phyloP scores from a whole-genome alignment of 1,140 invertebrate species.

The Euglossa dilemma region DNA sequence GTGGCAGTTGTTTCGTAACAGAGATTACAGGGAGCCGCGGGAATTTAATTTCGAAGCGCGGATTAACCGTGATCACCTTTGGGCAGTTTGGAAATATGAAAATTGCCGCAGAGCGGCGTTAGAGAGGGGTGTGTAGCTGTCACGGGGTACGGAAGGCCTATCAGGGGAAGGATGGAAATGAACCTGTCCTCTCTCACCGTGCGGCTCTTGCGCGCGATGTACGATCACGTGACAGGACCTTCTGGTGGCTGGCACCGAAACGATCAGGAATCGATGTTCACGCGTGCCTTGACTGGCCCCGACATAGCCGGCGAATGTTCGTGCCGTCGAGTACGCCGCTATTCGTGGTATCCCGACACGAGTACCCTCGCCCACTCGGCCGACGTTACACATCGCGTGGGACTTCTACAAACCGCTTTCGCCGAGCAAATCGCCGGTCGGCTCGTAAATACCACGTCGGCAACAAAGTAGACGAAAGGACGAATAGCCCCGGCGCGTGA shows the following conservation, averaged over 20 bases:
- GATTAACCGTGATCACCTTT: too few species aligned
- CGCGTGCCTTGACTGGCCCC: conserved; percentile 45
- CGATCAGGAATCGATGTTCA: conserved; percentile 56
- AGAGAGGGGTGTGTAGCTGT: not conserved
- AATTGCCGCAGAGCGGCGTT: too few species aligned
- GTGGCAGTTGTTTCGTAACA: too few species aligned
- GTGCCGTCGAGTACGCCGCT: conserved; percentile 48
- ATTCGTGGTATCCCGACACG: conserved; percentile 51
- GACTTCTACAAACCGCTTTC: conserved; percentile 10
- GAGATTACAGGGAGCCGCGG: not conserved
- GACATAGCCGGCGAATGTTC: conserved; percentile 47
- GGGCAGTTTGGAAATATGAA: too few species aligned
- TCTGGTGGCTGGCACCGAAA: conserved; percentile 54
- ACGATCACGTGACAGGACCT: conserved; percentile 52
- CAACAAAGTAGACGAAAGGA: conserved; percentile 20
- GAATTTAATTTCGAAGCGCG: not conserved
- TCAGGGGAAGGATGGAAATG: conserved; percentile 47
- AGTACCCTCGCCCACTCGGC: conserved; percentile 35
- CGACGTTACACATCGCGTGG: conserved; percentile 47
- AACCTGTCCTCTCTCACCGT: not conserved
- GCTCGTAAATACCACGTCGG: conserved; percentile 31
- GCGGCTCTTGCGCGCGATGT: conserved; percentile 24
- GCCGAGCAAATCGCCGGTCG: conserved; percentile 10
- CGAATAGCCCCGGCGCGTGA: not conserved
- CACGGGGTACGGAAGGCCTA: not conserved